Evolutionary conservation across 2,113 vertebrate species (phyloP), one percentile per base, ranked within the genome.

Genomic region (Geothlypis trichas): DNA sequence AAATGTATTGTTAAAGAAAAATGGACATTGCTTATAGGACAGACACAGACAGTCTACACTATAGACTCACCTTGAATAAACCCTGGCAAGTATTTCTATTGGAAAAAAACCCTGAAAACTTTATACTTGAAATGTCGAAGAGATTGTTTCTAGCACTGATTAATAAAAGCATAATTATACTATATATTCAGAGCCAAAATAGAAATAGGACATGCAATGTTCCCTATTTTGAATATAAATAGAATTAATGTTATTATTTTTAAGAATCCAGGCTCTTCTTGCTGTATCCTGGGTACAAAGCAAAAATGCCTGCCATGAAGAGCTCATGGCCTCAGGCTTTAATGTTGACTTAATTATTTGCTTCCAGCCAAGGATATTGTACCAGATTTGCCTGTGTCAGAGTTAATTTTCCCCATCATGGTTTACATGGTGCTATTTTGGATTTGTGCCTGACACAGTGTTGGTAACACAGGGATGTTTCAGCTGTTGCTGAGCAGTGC

Each of bases 111-210:
- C 3, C 44, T 27, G 15, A 22, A 86, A 89, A 65, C 4, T 13
- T 47, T 75, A 54, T 33, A 51, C 41, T 95, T 78, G 30, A 96
- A 91, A 93, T 67, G 13, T 77, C 88, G 83, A 95, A 94, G 46
- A 89, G 71, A 84, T 54, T 85, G 33, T 93, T 95, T 94, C 87
- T 74, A 94, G 37, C 62, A 80, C 84, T 91, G 94, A 93, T 96
- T 96, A 97, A 91, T 96, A 95, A 93, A 93, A 95, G 85, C 61
- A 61, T 95, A 91, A 96, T 95, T 96, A 95, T 84, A 78, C 86
- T 78, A 89, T 84, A 89, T 90, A 92, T 78, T 93, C 83, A 90
- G 71, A 80, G 46, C 82, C 54, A 89, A 93, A 87, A 87, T 20
- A 95, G 91, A 95, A 96, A 88, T 88, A 92, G 80, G 87, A 88